Conservation (phyloP, 2,888 invertebrate species). For the Halictus quadricinctus region DNA sequence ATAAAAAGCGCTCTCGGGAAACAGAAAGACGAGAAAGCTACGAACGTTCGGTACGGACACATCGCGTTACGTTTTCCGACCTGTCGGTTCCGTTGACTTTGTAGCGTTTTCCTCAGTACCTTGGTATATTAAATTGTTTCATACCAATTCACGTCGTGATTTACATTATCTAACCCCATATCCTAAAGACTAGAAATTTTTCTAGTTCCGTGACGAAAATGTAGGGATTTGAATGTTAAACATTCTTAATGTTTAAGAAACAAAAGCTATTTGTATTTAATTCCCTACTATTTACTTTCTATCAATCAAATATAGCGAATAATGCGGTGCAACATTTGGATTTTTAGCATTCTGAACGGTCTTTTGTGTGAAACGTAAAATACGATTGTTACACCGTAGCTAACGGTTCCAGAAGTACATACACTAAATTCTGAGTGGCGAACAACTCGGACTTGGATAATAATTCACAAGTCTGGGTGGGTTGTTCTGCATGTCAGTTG, state of each 20-base stretch:
- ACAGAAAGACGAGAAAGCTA: too few relatives aligned
- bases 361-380: neutral
- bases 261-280: neutral
- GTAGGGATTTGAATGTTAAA: neutral
- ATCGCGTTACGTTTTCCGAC: too few relatives aligned
- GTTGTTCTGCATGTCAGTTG: slow-evolving; percentile 59
- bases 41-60: too few relatives aligned
- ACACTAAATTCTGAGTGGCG: slow-evolving; percentile 25
- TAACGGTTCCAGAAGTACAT: neutral
- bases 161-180: too few relatives aligned
- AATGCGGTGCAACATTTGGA: neutral
- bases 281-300: neutral
- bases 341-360: neutral
- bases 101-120: too few relatives aligned
- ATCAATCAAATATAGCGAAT: neutral
- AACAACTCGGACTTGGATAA: slow-evolving; percentile 54
- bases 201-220: neutral
- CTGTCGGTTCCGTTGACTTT: too few relatives aligned
- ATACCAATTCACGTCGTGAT: too few relatives aligned
- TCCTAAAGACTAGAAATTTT: too few relatives aligned
- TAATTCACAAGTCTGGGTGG: slow-evolving; percentile 61
- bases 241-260: neutral
- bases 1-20: too few relatives aligned
- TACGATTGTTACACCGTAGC: neutral
- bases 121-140: too few relatives aligned